These are phyloP conservation scores for Cairina moschata DNA, from an alignment of 2,113 vertebrate species.

Conservation along the genomic window DNA sequence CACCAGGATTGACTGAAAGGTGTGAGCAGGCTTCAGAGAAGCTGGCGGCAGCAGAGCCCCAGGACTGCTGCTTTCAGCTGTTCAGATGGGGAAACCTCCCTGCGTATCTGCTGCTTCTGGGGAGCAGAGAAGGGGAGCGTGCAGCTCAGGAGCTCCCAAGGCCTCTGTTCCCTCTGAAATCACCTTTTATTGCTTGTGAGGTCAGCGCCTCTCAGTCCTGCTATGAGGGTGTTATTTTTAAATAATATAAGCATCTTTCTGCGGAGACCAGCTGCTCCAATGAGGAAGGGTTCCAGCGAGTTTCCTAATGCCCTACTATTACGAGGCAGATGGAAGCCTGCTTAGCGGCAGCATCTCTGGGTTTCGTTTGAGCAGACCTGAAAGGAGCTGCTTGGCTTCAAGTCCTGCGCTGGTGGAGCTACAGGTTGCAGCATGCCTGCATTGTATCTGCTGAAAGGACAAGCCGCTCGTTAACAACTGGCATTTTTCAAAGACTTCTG, in stretches of 20 bases:
- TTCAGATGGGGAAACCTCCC: neutral
- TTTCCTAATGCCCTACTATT: neutral
- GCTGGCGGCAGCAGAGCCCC: neutral
- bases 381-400: neutral
- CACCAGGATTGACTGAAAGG: neutral
- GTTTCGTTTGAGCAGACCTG: neutral
- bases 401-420: neutral
- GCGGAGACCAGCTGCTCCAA: neutral
- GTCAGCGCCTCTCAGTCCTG: neutral
- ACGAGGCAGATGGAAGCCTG: neutral
- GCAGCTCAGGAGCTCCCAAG: neutral
- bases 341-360: neutral
- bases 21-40: slow-evolving; percentile 17
- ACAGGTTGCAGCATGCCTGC: slow-evolving; percentile 28
- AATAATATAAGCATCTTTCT: neutral
- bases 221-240: neutral
- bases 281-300: neutral
- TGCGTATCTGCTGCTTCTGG: neutral
- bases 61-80: neutral
- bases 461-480: slow-evolving; percentile 39
- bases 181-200: rapidly evolving
- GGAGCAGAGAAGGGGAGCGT: neutral
- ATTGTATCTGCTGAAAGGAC: slow-evolving; percentile 37
- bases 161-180: neutral
- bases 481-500: neutral